Base-by-base conservation (phyloP, 2,888 invertebrate genomes). In the Drosophila cognata region DNA sequence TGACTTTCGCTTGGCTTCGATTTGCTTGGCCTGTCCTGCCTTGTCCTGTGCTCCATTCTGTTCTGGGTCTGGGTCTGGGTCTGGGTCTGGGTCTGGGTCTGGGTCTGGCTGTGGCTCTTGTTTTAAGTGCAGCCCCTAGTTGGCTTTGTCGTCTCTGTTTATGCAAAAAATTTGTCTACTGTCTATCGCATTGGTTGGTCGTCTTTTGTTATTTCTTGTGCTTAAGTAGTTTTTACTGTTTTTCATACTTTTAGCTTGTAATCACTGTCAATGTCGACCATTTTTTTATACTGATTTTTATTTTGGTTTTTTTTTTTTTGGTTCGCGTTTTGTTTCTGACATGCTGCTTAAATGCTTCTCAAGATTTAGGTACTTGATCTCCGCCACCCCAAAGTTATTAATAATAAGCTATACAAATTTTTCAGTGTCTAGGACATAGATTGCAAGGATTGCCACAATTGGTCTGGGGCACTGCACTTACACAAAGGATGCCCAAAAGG, bases 171-270 rank as follows among this genome's bases (percentile, higher is more conserved):
- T 84, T 89, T 85, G 88, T 88, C 88, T 88, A 70, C 84, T 67
- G 68, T 68, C 77, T 63, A 60, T 50, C 79, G 75, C 71, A 73
- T 50, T 56, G 58, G 55, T 59, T 46, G 52, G 67, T 56, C 61
- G 57, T 74, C 89, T 89, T 84, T 86, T 87, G 87, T 87, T 90
- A 90, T 87, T 87, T 77, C 74, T 90, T 87, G 88, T 81, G 86
- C 90, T 89, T 90, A 90, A 88, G 88, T 90, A 88, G 90, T 88
- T 88, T 87, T 81, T 89, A 75, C 90, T 90, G 89, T 90, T 90
- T 88, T 88, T 88, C 88, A 88, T 88, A 88, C 88, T 88, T 88
- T 88, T 82, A 89, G 88, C 90, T 84, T 88, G 90, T 88, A 90
- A 88, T 88, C 88, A 88, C 88, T 88, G 88, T 90, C 88, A 90